Base-by-base conservation (phyloP, 1,140 invertebrate species). In the Drosophila malerkotliana region DNA sequence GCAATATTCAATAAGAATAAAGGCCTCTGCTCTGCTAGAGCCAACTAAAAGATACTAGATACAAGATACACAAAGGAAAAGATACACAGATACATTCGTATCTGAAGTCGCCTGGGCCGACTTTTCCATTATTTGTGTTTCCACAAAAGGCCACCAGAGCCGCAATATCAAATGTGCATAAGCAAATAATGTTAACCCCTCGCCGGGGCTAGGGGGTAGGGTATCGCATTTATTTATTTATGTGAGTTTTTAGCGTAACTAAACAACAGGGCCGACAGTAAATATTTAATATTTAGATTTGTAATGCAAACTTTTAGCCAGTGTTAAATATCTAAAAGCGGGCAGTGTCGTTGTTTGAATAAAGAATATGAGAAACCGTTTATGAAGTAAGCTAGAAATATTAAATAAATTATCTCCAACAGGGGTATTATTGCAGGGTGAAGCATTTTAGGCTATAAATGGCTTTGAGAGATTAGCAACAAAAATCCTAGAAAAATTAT, bases 161-260 rank as follows among this genome's bases (percentile, higher is more conserved):
- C 60, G 30, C 54, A 61, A 24, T 72, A 61, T 69, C 57, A 48
- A 58, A 55, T 63, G 62, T 53, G 45, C 58, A 59, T 52, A 79
- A 44, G 34, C 24, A 79, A 68, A 78, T 73, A 53, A 56, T 60
- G 60, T 49, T 63, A 44, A 47, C 41, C 60, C 24, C 0, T 9
- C 9, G 14, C 15, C n/a, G 39, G 39, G 9, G 37, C 7, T 2
- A 39, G 10, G 37, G 10, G 4, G 3, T 12, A 9, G 32, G 32
- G 8, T 34, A 34, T 41, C 7, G n/a, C 39, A 5, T 14, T 18
- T 15, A 15, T 44, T 44, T 44, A 44, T 44, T 44, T 44, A 15
- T 44, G 6, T 9, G 18, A 3, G 14, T 44, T 44, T 44, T 44
- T 15, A 44, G 15, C 41, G 41, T 44, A 44, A 44, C 41, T 18